Evolutionary conservation across 1,140 invertebrate species (phyloP).

Genomic region (Cydia amplana): DNA sequence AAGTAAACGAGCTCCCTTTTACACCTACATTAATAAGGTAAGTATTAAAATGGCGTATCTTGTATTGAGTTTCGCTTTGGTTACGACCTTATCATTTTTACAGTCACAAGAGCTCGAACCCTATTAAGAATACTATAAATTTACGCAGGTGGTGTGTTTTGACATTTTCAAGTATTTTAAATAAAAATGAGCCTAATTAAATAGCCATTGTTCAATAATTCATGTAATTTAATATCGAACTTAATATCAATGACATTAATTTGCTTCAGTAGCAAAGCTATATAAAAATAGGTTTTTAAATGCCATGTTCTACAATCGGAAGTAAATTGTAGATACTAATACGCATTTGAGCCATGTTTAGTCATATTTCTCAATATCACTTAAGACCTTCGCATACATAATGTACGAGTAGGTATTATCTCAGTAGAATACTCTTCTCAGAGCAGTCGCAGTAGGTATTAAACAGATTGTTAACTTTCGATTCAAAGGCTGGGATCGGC

Average conservation of each 20-base stretch:
- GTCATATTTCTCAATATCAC: too few species aligned
- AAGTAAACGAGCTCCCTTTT: constrained; percentile 39
- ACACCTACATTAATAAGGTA: constrained; percentile 1
- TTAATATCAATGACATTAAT: neutral
- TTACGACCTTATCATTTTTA: constrained; percentile 41
- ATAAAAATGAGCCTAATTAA: constrained; percentile 21
- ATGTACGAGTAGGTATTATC: too few species aligned
- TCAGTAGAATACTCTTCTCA: too few species aligned
- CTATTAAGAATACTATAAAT: constrained; percentile 30
- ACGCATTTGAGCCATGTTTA: too few species aligned
- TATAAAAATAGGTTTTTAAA: neutral
- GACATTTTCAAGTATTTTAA: neutral
- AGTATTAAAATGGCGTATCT: constrained; percentile 5
- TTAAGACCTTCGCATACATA: too few species aligned
- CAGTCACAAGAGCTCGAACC: too few species aligned
- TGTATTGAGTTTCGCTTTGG: constrained; percentile 35
- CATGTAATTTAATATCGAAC: neutral
- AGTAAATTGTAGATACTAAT: too few species aligned
- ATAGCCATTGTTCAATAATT: neutral
- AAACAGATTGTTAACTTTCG: neutral
- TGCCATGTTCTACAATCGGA: neutral
- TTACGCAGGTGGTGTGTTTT: constrained; percentile 14
- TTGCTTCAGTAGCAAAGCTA: neutral
- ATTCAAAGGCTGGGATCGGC: neutral
- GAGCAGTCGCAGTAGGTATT: too few species aligned